Evolutionary conservation across 2,797 vertebrate species (phyloP), one percentile per base, ranked within the genome.

Genomic region (Sardinella longiceps): DNA sequence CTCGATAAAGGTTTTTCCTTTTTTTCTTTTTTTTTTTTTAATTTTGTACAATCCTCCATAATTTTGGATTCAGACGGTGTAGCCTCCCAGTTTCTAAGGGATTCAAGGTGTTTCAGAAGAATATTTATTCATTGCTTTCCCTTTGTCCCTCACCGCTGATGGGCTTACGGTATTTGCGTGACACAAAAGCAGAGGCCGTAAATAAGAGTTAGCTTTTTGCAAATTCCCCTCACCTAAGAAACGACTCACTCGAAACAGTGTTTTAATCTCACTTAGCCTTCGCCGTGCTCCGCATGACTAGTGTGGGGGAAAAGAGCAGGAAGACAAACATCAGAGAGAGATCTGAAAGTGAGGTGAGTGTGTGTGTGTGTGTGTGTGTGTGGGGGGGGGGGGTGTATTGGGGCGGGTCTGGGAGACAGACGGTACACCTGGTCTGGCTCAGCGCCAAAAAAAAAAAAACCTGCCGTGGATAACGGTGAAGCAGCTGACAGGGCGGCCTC

Each of bases 61-160:
- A 25, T 60, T 60, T 5, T 60, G 56, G n/a, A 60, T 60, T 60
- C 56, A 60, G 23, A n/a, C 3, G n/a, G 56, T 25, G 56, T 25
- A 10, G 56, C 56, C n/a, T 25, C n/a, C 5, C 23, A 60, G n/a
- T 60, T 23, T 60, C 56, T 60, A 9, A 60, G 56, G 53, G n/a
- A 60, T 60, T 60, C n/a, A 60, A n/a, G 56, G 56, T n/a, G n/a
- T 60, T 60, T 60, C n/a, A 60, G 56, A 60, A 25, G 56, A 60
- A 60, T 60, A 60, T 60, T 60, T 60, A 60, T 60, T 60, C 56
- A 60, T 60, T 60, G 56, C 56, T 60, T n/a, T 56, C 53, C 53
- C 20, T 56, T 60, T 60, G 56, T 60, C 23, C 56, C 56, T 11
- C 56, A 9, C n/a, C n/a, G 11, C 56, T 10, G 56, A 60, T 25